These are phyloP conservation scores for Guaruba guarouba DNA, from an alignment of 2,113 vertebrate species.

Conservation along the genomic window DNA sequence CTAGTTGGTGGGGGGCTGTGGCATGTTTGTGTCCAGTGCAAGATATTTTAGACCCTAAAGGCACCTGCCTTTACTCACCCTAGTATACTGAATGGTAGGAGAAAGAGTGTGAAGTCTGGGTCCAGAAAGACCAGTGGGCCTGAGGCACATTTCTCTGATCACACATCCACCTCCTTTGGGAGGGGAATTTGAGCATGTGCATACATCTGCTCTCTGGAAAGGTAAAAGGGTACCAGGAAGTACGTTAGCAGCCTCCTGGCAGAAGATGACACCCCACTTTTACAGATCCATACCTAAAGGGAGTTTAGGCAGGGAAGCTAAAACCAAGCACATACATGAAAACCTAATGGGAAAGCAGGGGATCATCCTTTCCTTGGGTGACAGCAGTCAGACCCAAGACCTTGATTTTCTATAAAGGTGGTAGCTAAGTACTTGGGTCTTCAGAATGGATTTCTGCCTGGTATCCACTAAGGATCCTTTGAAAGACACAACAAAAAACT, in stretches of 20 bases:
- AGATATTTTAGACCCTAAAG: background rate
- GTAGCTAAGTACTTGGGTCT: background rate
- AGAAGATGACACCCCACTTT: background rate
- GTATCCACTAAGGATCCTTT: background rate
- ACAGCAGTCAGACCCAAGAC: background rate
- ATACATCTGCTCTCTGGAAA: background rate
- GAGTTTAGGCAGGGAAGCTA: background rate
- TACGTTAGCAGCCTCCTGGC: background rate
- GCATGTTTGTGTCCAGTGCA: background rate
- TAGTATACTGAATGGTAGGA: background rate
- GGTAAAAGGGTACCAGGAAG: background rate
- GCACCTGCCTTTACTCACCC: background rate
- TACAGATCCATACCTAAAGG: background rate
- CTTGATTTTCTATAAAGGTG: background rate
- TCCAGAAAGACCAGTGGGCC: background rate
- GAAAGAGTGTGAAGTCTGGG: background rate
- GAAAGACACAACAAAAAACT: background rate
- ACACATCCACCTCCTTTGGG: background rate
- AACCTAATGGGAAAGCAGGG: background rate
- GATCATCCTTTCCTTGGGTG: background rate
- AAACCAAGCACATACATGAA: fast-evolving
- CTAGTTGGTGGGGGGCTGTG: background rate
- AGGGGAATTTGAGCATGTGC: background rate
- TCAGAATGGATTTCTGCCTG: background rate
- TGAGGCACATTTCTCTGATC: background rate